phyloP scores from a whole-genome alignment of 2,888 invertebrate genomes.

The Standfussiana lucernea region DNA sequence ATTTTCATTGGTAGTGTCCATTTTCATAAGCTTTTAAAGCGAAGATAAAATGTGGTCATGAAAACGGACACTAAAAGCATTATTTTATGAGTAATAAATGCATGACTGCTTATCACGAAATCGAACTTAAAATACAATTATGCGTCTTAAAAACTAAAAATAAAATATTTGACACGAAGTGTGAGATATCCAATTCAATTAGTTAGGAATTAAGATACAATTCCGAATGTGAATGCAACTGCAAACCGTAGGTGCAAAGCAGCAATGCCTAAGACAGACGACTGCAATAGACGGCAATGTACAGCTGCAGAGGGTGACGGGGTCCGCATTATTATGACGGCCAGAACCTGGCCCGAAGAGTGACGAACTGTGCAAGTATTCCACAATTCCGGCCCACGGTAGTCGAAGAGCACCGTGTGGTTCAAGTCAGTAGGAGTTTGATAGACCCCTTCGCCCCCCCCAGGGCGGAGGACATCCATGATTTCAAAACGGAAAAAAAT shows the following conservation, averaged over 20 bases:
- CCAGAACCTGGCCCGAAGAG: neutral
- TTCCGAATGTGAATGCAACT: neutral
- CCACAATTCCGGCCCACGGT: neutral
- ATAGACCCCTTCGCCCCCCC: neutral
- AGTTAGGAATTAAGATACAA: neutral
- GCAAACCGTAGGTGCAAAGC: neutral
- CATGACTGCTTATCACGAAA: constrained; percentile 52
- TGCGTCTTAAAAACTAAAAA: constrained; percentile 30
- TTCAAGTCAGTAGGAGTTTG: neutral
- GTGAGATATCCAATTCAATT: neutral
- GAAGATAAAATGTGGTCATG: constrained; percentile 68
- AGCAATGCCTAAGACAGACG: neutral
- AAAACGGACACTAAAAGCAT: constrained; percentile 68
- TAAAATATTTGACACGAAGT: neutral
- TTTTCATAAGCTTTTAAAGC: constrained; percentile 72
- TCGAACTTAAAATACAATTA: constrained; percentile 4
- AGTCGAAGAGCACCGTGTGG: neutral
- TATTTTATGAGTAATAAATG: constrained; percentile 65
- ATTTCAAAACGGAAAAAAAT: neutral
- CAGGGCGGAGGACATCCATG: neutral
- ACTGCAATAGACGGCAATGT: neutral
- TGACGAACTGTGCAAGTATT: neutral
- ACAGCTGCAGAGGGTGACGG: neutral
- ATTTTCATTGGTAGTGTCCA: constrained; percentile 57
- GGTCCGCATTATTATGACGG: neutral